Evolutionary conservation across 2,888 invertebrate genomes (phyloP), one percentile per base, ranked within the genome.

Genomic region (Pristionchus maxplancki): DNA sequence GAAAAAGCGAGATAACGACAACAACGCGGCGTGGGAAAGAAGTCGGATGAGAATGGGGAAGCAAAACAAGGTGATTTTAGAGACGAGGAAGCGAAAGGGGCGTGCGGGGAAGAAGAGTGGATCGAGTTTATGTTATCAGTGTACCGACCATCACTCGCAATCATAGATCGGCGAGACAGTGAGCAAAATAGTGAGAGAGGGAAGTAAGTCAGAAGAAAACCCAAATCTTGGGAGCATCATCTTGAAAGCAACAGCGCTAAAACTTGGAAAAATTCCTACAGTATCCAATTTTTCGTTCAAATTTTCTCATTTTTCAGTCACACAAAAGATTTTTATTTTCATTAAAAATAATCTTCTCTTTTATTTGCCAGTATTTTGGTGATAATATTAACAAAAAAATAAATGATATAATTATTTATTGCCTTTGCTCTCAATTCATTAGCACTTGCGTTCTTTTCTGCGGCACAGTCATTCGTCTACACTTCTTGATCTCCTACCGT

Each of bases 91-190:
- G 74, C 64, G 37, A 24, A 74, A 9, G 9, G 40, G 3, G 40
- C 37, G 37, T 74, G 74, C 13, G 20, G n/a, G 40, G 40, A 24
- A 24, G 40, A 40, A n/a, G 74, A 74, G 11, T 15, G 4, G 37
- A 74, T 74, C 74, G 40, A 74, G 74, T 74, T 74, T 74, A 40
- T 74, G 37, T 74, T 74, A 74, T 74, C 74, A 67, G 74, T 74
- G 74, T 20, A 74, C 40, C 40, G 40, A 40, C 40, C 40, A 40
- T 74, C 74, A 74, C 74, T 24, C 40, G 9, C 74, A 17, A 74
- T 74, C 74, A 24, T 13, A 13, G 37, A 74, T 74, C 6, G 24
- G 74, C 40, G 74, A 74, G 74, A 37, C 40, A 74, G 37, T 20
- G 15, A 74, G 74, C 74, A 74, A 74, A 74, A 74, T 74, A 74